Conservation (phyloP, 64 coral and sea anemone genomes). For the Pocillopora verrucosa region DNA sequence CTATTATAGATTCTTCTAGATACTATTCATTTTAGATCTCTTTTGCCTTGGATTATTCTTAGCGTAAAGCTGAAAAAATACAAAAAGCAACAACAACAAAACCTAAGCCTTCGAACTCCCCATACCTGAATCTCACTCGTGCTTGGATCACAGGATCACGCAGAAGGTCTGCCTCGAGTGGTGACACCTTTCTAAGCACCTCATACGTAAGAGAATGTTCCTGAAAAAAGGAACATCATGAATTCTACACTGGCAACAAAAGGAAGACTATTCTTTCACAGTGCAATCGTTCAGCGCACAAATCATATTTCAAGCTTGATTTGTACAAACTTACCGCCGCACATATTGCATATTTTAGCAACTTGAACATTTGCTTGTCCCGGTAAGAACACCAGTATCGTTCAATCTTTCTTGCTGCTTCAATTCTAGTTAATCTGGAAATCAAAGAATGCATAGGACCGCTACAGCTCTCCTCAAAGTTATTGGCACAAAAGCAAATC, state of each 20-base stretch:
- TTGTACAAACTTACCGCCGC: constrained; percentile 81
- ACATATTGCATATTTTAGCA: constrained; percentile 98
- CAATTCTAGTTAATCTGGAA: constrained; percentile 47
- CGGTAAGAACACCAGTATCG: constrained; percentile 84
- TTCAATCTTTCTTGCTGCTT: constrained; percentile 83
- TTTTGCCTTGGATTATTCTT: not conserved
- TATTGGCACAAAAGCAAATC: no score
- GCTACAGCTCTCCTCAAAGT: not conserved
- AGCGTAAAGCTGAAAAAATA: no score
- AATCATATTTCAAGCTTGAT: not conserved
- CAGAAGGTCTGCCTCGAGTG: constrained; percentile 87
- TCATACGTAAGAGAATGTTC: constrained; percentile 98
- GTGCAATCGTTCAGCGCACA: not conserved
- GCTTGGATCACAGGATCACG: constrained; percentile 83
- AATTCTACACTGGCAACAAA: not conserved
- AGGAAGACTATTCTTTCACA: not conserved
- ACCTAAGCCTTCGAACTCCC: no score
- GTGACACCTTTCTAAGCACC: constrained; percentile 90
- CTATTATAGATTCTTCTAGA: no score
- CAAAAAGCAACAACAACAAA: no score
- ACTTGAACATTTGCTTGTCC: constrained; percentile 94
- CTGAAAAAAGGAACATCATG: constrained; percentile 35
- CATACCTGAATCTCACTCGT: constrained; percentile 92
- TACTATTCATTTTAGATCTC: no score
- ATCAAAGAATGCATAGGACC: not conserved